These are phyloP conservation scores for Bostrychus sinensis DNA, from an alignment of 2,113 vertebrate genomes.

Conservation along the genomic window DNA sequence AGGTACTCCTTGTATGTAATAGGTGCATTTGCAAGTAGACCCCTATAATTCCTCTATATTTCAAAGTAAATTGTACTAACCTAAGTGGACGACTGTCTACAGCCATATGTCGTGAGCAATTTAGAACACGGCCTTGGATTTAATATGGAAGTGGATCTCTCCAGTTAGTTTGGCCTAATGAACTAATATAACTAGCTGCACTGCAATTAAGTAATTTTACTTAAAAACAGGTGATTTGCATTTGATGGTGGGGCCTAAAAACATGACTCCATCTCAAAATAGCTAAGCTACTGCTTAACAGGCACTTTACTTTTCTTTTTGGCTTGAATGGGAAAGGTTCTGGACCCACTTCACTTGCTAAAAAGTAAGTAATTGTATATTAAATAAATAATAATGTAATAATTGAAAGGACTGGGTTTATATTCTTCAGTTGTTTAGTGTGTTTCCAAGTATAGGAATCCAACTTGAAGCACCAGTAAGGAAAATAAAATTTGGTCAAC, in stretches of 20 bases:
- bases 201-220: neutral
- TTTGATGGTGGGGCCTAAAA: neutral
- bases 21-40: neutral
- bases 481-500: too few relatives aligned
- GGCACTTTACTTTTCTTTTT: too few relatives aligned
- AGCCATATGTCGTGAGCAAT: neutral
- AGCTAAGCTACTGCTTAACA: too few relatives aligned
- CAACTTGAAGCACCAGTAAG: too few relatives aligned
- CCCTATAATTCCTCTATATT: neutral
- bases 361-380: too few relatives aligned
- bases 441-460: too few relatives aligned
- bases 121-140: neutral
- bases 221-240: neutral
- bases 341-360: too few relatives aligned
- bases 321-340: too few relatives aligned
- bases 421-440: too few relatives aligned
- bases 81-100: neutral
- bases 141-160: slow-evolving; percentile 1
- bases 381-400: too few relatives aligned
- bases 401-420: too few relatives aligned
- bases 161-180: neutral
- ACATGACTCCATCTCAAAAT: too few relatives aligned
- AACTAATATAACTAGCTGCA: neutral
- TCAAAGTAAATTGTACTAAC: neutral
- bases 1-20: neutral